Evolutionary conservation across 2,113 vertebrate species (phyloP).

Genomic region (Xyrauchen texanus): DNA sequence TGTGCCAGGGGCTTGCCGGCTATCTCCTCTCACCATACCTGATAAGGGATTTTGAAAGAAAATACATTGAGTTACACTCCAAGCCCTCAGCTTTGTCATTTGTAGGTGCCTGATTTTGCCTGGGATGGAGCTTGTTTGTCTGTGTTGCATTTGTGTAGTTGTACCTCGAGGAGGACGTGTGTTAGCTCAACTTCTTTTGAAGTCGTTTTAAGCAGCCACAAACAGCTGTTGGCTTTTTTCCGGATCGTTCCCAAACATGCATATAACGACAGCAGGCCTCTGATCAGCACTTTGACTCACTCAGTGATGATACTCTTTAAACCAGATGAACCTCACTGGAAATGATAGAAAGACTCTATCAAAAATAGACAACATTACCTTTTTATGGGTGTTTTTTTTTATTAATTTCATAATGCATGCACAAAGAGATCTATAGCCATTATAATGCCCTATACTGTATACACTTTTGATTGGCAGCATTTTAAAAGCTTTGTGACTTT

Average conservation of each 20-base stretch:
- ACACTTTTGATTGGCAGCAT: neutral
- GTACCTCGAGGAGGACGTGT: conserved; percentile 50
- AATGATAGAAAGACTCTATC: neutral
- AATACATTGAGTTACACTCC: conserved; percentile 44
- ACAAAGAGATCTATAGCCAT: neutral
- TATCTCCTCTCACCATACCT: conserved; percentile 48
- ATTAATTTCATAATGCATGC: neutral
- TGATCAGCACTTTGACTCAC: conserved; percentile 48
- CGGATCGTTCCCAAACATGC: conserved; percentile 56
- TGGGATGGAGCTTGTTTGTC: neutral
- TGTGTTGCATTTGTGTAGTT: conserved; percentile 33
- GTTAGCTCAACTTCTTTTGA: conserved; percentile 60
- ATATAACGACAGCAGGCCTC: conserved; percentile 57
- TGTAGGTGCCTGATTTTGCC: conserved; percentile 17
- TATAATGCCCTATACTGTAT: neutral
- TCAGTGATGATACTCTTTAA: conserved; percentile 56
- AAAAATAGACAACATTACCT: neutral
- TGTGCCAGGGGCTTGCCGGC: conserved; percentile 26
- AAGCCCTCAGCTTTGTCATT: conserved; percentile 39
- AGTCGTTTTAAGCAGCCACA: conserved; percentile 52
- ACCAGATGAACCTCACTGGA: conserved; percentile 26
- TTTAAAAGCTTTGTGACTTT: conserved; percentile 6
- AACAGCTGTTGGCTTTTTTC: conserved; percentile 62
- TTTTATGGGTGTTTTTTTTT: neutral
- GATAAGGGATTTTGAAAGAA: conserved; percentile 47